Base-by-base conservation (phyloP, 2,797 vertebrate genomes). In the Bovichtus variegatus region DNA sequence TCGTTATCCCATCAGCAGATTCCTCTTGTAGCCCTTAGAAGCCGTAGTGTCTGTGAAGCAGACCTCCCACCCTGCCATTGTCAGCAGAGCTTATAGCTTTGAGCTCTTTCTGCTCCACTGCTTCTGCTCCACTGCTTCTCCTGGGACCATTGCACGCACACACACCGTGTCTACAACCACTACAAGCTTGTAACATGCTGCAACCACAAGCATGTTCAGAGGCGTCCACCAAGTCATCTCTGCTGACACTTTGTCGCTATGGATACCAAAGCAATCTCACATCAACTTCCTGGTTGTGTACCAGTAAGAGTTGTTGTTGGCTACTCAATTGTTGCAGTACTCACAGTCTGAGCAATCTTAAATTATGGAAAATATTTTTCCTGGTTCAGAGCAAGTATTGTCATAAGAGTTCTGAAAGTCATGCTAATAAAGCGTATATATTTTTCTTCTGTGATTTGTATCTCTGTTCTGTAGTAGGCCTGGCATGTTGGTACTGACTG, bases 31-130 rank as follows among this genome's bases (percentile, higher is more conserved):
- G 66, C 15, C 57, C 34, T 61, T 34, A 55, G 54, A 51, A 64
- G 61, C 66, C 9, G 15, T 23, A 44, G 60, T 67, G 76, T 81
- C 71, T 73, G 69, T 80, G 70, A 78, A 71, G 73, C 55, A 51
- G 86, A 90, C 90, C 92, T 91, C 91, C 90, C 84, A 88, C 82
- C 65, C 85, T 61, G 87, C 74, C 55, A 64, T 90, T 92, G 85
- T 91, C 64, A 73, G 74, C 49, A 57, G 55, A 76, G 70, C 69
- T 90, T 73, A 84, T 34, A 31, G 82, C 82, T 81, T 66, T 59
- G 75, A 85, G 77, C 79, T 74, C 46, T n/a, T 78, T 81, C 71
- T 79, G 80, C 70, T 71, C 74, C 53, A 5, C 59, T 78, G 66
- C 60, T 49, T 73, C 36, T 74, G 80, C 70, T 71, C 74, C 53